Base-by-base conservation (phyloP, 2,113 vertebrate species). In the Bubo scandiacus region DNA sequence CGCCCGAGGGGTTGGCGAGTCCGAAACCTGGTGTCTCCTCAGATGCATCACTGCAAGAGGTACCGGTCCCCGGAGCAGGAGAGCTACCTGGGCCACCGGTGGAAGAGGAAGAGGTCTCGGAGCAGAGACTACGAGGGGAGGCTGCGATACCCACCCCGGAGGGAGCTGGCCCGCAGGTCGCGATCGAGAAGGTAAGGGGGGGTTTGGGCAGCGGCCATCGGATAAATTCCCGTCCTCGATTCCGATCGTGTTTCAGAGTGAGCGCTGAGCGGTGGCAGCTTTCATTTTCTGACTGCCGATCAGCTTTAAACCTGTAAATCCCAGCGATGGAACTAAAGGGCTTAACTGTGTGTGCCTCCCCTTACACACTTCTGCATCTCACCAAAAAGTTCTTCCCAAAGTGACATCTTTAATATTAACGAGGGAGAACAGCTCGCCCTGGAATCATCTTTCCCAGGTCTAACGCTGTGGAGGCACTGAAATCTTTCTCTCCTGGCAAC, bases 11-110 rank as follows among this genome's bases (percentile, higher is more conserved):
- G 4, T 7, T 32, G 40, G 27, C 65, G 59, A 40, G 9, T 25
- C 5, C 38, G n/a, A 15, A 3, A 12, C 25, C 32, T 6, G 5
- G 1, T 3, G 4, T 85, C 45, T 42, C 27, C 27, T 87, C 95
- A 98, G 98, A 98, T 98, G 98, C 97, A 98, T 86, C 98, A 98
- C 96, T 98, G 98, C 81, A 98, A 97, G 95, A 89, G 98, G 63
- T 97, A 97, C 87, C 98, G 98, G 22, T 98, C 98, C 32, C 98
- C 98, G 19, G 97, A 98, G 97, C 98, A 94, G 67, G 98, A 98
- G 65, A 72, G 88, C 15, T 98, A 97, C 95, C 96, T 91, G 94
- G 98, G 94, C 25, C 98, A 96, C 67, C 84, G 97, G 32, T 98
- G 98, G 98, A 98, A 98, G 92, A 97, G 98, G 94, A 94, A 95